Evolutionary conservation across 2,113 vertebrate species (phyloP).

Genomic region (Microcebus murinus): DNA sequence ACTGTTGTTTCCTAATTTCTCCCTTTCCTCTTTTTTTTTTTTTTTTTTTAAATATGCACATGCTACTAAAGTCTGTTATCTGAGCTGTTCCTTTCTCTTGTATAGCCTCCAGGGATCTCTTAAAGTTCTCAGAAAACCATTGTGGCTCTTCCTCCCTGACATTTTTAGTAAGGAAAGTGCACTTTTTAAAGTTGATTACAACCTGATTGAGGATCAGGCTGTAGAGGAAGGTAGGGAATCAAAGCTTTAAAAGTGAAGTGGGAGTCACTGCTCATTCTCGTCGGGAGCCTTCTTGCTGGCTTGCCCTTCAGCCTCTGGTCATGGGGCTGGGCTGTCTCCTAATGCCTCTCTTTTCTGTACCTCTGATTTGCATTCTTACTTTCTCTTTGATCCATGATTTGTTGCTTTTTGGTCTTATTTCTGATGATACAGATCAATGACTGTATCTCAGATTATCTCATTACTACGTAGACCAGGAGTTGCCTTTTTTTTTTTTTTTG

Average conservation of each 20-base stretch:
- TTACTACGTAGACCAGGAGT: neutral
- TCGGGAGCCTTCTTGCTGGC: fast-evolving
- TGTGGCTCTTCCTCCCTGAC: neutral
- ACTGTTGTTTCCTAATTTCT: neutral
- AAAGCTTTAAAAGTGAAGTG: fast-evolving
- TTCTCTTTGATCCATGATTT: neutral
- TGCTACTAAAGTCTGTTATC: neutral
- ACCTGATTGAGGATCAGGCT: neutral
- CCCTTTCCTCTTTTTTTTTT: neutral
- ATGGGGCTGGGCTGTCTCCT: neutral
- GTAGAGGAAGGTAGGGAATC: neutral
- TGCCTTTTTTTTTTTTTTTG: too few relatives aligned
- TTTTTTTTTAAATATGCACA: neutral
- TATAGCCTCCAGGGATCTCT: neutral
- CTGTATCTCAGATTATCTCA: neutral
- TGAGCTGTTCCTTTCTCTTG: neutral
- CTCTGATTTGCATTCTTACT: neutral
- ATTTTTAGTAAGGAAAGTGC: neutral
- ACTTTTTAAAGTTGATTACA: neutral
- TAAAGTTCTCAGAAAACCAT: neutral
- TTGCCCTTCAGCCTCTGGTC: neutral
- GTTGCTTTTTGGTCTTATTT: neutral
- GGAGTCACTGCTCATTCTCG: too few relatives aligned
- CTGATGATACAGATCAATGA: neutral
- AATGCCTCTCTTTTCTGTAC: neutral